phyloP scores from a whole-genome alignment of 2,113 vertebrate genomes.

The Periophthalmus modestus region DNA sequence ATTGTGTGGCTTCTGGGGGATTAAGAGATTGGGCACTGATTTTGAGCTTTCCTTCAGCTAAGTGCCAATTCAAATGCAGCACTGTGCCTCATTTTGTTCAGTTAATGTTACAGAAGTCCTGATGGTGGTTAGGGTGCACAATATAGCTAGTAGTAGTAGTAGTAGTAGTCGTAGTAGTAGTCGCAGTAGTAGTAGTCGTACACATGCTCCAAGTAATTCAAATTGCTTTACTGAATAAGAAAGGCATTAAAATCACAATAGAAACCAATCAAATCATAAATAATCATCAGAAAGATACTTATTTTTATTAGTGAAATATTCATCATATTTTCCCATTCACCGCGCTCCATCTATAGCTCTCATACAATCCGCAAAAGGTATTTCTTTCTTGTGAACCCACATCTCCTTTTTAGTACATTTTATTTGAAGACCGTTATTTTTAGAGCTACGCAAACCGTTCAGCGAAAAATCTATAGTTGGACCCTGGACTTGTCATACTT shows the following conservation, averaged over 20 bases:
- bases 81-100: not conserved
- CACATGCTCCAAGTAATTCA: too few species aligned
- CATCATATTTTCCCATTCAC: too few species aligned
- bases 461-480: constrained; percentile 36
- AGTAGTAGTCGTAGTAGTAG: too few species aligned
- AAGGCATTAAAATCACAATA: too few species aligned
- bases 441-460: constrained; percentile 15
- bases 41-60: constrained; percentile 54
- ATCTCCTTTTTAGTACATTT: constrained; percentile 21
- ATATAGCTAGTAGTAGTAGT: not conserved
- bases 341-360: too few species aligned
- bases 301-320: too few species aligned
- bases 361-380: not conserved
- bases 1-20: constrained; percentile 68
- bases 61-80: constrained; percentile 46
- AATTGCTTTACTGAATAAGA: too few species aligned
- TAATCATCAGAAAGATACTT: too few species aligned
- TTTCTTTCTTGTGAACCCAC: not conserved
- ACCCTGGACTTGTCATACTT: constrained; percentile 39
- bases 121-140: not conserved
- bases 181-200: too few species aligned
- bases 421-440: constrained; percentile 8
- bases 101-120: not conserved
- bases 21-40: constrained; percentile 63
- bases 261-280: too few species aligned